Conservation (phyloP, 2,888 invertebrate species). For the Tinea pellionella region DNA sequence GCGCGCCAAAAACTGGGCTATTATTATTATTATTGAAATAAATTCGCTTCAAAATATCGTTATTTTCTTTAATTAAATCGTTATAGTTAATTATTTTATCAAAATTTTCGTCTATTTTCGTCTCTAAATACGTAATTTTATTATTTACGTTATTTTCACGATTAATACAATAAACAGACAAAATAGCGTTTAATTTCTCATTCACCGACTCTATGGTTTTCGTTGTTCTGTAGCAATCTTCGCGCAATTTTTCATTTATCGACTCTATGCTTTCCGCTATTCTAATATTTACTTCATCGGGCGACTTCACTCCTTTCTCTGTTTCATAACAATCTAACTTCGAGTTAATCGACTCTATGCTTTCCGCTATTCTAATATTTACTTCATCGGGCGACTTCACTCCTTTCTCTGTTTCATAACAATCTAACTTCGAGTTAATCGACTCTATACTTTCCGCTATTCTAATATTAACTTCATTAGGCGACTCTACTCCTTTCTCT, state of each 20-base stretch:
- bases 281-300: constrained; percentile 41
- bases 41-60: constrained; percentile 27
- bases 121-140: constrained; percentile 48
- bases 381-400: constrained; percentile 27
- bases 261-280: constrained; percentile 30
- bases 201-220: constrained; percentile 21
- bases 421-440: too few species aligned
- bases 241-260: background rate
- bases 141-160: constrained; percentile 44
- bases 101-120: constrained; percentile 44
- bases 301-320: too few species aligned
- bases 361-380: constrained; percentile 43
- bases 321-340: too few species aligned
- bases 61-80: constrained; percentile 34
- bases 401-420: too few species aligned
- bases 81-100: constrained; percentile 32
- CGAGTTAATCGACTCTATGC: constrained; percentile 16
- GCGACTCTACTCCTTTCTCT: too few species aligned
- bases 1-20: constrained; percentile 17
- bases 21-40: constrained; percentile 40
- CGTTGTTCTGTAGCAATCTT: too few species aligned
- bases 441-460: too few species aligned
- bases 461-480: constrained; percentile 19
- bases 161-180: constrained; percentile 57
- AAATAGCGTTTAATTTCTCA: constrained; percentile 58